These are phyloP conservation scores for Oncorhynchus mykiss DNA, from an alignment of 2,113 vertebrate genomes.

Conservation along the genomic window DNA sequence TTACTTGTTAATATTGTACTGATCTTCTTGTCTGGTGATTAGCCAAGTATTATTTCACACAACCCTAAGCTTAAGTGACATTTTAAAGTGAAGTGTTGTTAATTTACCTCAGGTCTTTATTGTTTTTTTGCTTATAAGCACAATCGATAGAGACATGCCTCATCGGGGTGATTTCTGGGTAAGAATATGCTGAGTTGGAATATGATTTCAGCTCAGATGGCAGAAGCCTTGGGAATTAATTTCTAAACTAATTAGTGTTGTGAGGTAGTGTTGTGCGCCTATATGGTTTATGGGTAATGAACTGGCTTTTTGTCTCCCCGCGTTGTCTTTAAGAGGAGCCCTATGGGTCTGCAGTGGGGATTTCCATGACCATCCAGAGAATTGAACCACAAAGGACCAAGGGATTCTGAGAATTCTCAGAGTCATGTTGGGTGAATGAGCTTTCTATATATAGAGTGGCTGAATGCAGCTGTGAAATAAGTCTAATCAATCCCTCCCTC, in stretches of 20 bases:
- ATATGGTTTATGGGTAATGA: conserved; percentile 38
- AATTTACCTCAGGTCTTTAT: conserved; percentile 9
- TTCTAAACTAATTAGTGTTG: conserved; percentile 43
- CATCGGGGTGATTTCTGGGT: neutral
- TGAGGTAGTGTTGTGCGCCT: conserved; percentile 19
- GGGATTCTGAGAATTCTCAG: neutral
- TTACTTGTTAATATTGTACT: conserved; percentile 45
- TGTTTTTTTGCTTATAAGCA: conserved; percentile 42
- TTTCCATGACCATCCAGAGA: conserved; percentile 19
- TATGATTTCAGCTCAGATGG: conserved; percentile 24
- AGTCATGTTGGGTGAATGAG: neutral
- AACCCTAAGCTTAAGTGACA: neutral
- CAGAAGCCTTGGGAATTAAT: conserved; percentile 19
- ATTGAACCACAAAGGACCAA: conserved; percentile 7
- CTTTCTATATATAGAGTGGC: neutral
- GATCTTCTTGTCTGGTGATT: conserved; percentile 20
- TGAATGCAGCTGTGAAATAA: neutral
- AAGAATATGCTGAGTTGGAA: neutral
- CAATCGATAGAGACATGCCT: conserved; percentile 11
- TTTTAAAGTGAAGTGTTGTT: conserved; percentile 18
- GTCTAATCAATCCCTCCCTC: neutral
- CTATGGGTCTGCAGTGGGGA: conserved; percentile 6
- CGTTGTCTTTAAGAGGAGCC: conserved; percentile 36
- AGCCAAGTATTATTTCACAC: conserved; percentile 38
- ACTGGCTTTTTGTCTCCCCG: conserved; percentile 28